phyloP scores from a whole-genome alignment of 2,888 invertebrate species.

The Linnaemya vulpina region DNA sequence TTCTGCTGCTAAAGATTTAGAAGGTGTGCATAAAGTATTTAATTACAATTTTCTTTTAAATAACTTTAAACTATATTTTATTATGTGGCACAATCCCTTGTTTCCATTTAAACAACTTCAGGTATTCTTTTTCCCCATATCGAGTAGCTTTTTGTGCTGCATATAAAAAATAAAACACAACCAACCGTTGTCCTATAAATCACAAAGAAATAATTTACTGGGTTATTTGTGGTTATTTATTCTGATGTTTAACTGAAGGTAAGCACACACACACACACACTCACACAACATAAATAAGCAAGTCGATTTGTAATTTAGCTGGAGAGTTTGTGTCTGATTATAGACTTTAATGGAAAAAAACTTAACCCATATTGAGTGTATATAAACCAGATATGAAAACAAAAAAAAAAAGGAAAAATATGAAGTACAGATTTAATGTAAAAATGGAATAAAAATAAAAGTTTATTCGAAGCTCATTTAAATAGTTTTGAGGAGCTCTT shows the following conservation, averaged over 20 bases:
- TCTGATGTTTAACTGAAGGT: neutral
- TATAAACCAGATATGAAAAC: conserved; percentile 23
- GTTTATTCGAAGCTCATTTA: neutral
- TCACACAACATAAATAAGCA: neutral
- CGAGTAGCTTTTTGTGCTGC: neutral
- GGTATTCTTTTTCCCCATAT: too few species aligned
- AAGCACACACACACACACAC: neutral
- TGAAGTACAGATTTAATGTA: conserved; percentile 28
- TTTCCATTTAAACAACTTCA: too few species aligned
- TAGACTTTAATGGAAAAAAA: conserved; percentile 37
- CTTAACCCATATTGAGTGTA: conserved; percentile 66
- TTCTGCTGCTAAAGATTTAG: too few species aligned
- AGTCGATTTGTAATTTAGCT: conserved; percentile 23
- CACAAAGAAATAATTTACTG: neutral
- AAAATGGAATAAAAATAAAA: conserved; percentile 3
- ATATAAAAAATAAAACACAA: neutral
- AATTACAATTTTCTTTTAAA: too few species aligned
- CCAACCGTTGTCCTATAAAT: neutral
- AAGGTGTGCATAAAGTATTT: too few species aligned
- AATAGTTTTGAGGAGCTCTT: neutral
- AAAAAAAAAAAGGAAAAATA: neutral
- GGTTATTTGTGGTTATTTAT: neutral
- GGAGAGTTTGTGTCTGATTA: conserved; percentile 37
- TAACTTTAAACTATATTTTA: too few species aligned
- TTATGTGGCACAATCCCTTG: too few species aligned